These are phyloP conservation scores for Exocentrus adspersus DNA, from an alignment of 2,888 invertebrate genomes.

Conservation along the genomic window DNA sequence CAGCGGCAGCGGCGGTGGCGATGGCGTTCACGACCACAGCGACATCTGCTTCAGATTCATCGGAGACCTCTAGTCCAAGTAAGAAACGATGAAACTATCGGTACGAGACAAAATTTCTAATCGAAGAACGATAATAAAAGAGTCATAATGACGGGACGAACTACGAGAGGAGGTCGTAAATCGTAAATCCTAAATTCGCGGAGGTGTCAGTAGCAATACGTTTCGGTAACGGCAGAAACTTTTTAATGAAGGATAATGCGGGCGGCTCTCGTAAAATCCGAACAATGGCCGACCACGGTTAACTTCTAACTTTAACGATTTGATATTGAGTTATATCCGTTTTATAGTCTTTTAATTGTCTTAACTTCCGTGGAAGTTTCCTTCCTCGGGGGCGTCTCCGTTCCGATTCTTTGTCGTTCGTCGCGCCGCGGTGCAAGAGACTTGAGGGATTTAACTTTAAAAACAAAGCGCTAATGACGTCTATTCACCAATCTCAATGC, in stretches of 20 bases:
- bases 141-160: no score
- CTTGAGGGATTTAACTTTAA: no score
- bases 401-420: no score
- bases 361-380: conserved; percentile 11
- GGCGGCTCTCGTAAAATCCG: conserved; percentile 46
- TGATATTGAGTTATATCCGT: conserved; percentile 48
- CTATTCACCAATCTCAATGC: no score
- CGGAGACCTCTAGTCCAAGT: conserved; percentile 62
- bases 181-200: conserved; percentile 47
- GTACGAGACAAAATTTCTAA: no score
- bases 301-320: conserved; percentile 48
- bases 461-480: no score
- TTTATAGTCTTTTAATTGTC: conserved; percentile 45
- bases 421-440: no score
- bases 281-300: conserved; percentile 45
- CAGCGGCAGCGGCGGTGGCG: neutral
- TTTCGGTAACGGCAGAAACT: conserved; percentile 48
- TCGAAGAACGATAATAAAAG: no score
- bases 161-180: no score
- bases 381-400: neutral
- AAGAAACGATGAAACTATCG: no score
- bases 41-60: conserved; percentile 55
- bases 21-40: conserved; percentile 30
- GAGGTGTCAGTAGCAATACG: conserved; percentile 49
- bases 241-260: conserved; percentile 53